Percentiles rank a stretch among this genome's conserved stretches.
Conservation (phyloP, 2,888 invertebrate species). For the Pseudococcus viburni region DNA sequence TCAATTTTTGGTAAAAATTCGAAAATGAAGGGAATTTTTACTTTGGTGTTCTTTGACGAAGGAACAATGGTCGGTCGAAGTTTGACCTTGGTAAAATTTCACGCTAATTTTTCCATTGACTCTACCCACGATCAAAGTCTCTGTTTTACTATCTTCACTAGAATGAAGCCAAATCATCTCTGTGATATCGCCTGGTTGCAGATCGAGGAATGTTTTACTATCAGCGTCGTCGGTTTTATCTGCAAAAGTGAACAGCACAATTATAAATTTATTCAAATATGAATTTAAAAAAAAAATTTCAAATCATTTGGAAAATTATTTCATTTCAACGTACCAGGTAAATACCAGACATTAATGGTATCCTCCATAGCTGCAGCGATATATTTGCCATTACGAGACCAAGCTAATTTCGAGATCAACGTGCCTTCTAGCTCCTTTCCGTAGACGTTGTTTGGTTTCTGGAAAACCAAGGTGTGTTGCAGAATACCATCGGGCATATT, state of each 20-base stretch:
- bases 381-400: constrained; percentile 75
- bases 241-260: not conserved
- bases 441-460: constrained; percentile 73
- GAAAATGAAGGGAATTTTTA: not conserved
- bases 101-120: constrained; percentile 44
- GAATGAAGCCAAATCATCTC: constrained; percentile 51
- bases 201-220: constrained; percentile 48
- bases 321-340: constrained; percentile 70
- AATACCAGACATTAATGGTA: constrained; percentile 76
- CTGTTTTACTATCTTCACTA: not conserved
- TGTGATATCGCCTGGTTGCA: constrained; percentile 35
- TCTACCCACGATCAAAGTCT: constrained; percentile 44
- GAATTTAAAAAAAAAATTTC: too few species aligned
- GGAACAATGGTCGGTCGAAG: constrained; percentile 10
- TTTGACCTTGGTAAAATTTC: not conserved
- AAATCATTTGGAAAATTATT: not conserved
- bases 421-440: constrained; percentile 74
- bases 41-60: constrained; percentile 23
- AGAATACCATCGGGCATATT: constrained; percentile 72
- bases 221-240: constrained; percentile 38
- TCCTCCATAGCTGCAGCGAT: constrained; percentile 76
- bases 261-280: too few species aligned
- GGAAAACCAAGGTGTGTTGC: constrained; percentile 75
- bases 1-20: too few species aligned
- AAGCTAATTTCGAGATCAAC: constrained; percentile 73